Conservation (phyloP, 1,140 invertebrate species). For the Cyrtorhinus lividipennis region DNA sequence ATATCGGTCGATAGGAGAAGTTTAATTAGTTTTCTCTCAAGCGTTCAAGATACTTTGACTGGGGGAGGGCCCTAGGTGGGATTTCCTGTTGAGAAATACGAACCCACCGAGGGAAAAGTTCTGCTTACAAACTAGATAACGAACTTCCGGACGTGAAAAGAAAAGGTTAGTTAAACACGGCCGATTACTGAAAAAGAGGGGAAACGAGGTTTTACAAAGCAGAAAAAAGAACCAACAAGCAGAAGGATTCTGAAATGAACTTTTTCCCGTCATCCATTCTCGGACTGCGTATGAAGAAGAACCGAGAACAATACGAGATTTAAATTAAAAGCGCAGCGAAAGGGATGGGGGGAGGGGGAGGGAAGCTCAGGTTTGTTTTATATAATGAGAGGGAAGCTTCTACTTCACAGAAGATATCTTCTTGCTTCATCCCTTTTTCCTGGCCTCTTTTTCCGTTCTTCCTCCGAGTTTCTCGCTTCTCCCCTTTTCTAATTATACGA, state of each 20-base stretch:
- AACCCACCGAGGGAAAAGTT: no score
- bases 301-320: neutral
- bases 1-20: no score
- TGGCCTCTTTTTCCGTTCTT: neutral
- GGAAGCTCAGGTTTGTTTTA: neutral
- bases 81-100: no score
- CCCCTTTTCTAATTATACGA: slow-evolving; percentile 3
- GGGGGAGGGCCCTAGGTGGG: no score
- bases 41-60: no score
- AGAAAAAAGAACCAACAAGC: neutral
- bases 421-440: neutral
- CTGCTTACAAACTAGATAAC: neutral
- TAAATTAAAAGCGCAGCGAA: neutral
- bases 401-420: no score
- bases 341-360: no score
- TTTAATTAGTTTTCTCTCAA: no score
- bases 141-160: neutral
- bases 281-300: no score
- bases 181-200: neutral
- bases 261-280: neutral
- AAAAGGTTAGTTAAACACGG: neutral
- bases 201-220: neutral
- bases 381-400: no score
- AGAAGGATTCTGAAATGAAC: neutral
- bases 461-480: neutral